phyloP scores from a whole-genome alignment of 2,888 invertebrate species.

The Julus scanicus region DNA sequence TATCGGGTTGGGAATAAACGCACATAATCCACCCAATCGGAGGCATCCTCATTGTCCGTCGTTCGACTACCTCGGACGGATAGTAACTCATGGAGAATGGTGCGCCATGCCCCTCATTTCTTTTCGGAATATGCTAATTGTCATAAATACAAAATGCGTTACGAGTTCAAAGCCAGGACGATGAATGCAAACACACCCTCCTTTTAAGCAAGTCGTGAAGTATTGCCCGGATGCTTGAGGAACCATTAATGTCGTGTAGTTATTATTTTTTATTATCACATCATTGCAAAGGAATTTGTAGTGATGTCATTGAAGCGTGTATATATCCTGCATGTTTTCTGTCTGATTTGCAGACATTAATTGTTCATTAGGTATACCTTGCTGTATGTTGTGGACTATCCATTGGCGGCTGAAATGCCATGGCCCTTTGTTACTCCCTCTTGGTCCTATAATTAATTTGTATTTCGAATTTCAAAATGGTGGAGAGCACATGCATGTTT shows the following conservation, averaged over 20 bases:
- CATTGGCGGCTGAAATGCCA: too few species aligned
- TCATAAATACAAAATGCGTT: background rate
- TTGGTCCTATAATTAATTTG: too few species aligned
- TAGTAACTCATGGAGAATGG: background rate
- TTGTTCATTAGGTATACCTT: too few species aligned
- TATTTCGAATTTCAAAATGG: too few species aligned
- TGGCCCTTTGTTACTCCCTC: too few species aligned
- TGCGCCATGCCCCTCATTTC: background rate
- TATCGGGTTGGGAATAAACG: background rate
- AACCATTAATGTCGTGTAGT: background rate
- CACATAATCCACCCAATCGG: background rate
- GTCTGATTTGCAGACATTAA: too few species aligned
- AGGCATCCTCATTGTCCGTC: background rate
- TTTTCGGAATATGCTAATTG: background rate
- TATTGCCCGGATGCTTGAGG: background rate
- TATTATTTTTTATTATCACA: background rate
- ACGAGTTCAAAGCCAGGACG: background rate
- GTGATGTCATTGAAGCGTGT: too few species aligned
- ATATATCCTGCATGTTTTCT: too few species aligned
- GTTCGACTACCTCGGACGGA: background rate
- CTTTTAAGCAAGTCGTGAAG: slow-evolving; percentile 24
- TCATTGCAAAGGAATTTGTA: too few species aligned
- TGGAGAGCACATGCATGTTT: too few species aligned
- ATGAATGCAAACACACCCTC: background rate
- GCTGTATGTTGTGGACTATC: too few species aligned